Base-by-base conservation (phyloP, 2,113 vertebrate species). In the Oreochromis spilurus region DNA sequence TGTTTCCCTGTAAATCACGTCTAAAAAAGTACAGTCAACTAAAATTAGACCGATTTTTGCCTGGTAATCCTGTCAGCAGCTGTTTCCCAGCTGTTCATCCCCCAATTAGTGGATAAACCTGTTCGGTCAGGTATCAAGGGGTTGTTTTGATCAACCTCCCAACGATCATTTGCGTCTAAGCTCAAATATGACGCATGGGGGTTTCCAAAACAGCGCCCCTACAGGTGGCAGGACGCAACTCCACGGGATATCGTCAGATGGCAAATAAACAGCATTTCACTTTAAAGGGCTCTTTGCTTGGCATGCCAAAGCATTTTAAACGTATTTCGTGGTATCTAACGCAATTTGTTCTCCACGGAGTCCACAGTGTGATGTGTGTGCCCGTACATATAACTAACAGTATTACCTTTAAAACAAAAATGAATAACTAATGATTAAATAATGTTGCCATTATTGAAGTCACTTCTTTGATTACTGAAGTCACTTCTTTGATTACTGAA, bases 61-160 rank as follows among this genome's bases (percentile, higher is more conserved):
- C 1, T 55, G 53, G 53, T 2, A 55, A 26, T 55, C 54, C 21
- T 26, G 54, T 55, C 21, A 55, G 54, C 54, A 55, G 54, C 21
- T 55, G 54, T 55, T 26, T 55, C 6, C 54, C 21, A 13, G 54
- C 2, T 14, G 21, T 26, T 26, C 54, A 26, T 3, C 12, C 54
- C 21, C 21, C 4, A 24, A 7, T 26, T 29, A 29, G 0, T 57
- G 4, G 54, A 57, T 29, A 31, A 29, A 58, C 26, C 26, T 58
- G 55, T 58, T 31, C 17, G 26, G 0, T 3, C 7, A 58, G 1
- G 7, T 31, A 0, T 31, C 55, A 58, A 16, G 26, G 55, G 26
- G 55, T 17, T 58, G 4, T 16, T 58, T 58, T 58, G 55, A 58
- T 17, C 55, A 58, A 58, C 14, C 26, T 58, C 26, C 14, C 9